These are phyloP conservation scores for Nymphalis polychloros DNA, from an alignment of 2,888 invertebrate genomes.

Conservation along the genomic window DNA sequence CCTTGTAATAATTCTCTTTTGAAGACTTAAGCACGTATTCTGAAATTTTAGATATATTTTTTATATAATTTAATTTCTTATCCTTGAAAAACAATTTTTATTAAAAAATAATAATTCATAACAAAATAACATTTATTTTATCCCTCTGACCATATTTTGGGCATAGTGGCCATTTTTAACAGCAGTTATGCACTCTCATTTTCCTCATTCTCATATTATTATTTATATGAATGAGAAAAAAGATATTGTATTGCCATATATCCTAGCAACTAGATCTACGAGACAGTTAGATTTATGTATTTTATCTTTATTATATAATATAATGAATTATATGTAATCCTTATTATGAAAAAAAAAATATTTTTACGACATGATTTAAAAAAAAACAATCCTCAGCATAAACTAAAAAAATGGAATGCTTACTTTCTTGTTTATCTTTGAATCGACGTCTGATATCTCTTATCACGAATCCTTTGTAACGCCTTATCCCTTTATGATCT, in stretches of 20 bases:
- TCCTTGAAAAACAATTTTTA: neutral
- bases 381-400: neutral
- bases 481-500: slow-evolving; percentile 29
- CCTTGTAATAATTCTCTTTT: slow-evolving; percentile 48
- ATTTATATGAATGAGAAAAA: too few relatives aligned
- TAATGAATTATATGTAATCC: neutral
- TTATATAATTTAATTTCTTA: slow-evolving; percentile 1
- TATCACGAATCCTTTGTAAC: slow-evolving; percentile 54
- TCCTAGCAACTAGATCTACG: too few relatives aligned
- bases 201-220: too few relatives aligned
- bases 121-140: too few relatives aligned
- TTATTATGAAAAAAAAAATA: neutral
- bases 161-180: too few relatives aligned
- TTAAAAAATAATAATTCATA: too few relatives aligned
- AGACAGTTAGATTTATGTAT: too few relatives aligned
- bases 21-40: slow-evolving; percentile 44
- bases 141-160: too few relatives aligned
- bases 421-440: slow-evolving; percentile 54
- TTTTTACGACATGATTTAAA: neutral
- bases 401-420: slow-evolving; percentile 39
- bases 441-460: slow-evolving; percentile 47
- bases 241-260: too few relatives aligned
- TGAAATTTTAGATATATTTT: slow-evolving; percentile 36
- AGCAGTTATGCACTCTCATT: too few relatives aligned
- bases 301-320: neutral